Conservation (phyloP, 2,797 vertebrate species). For the Sebastes vulpes region DNA sequence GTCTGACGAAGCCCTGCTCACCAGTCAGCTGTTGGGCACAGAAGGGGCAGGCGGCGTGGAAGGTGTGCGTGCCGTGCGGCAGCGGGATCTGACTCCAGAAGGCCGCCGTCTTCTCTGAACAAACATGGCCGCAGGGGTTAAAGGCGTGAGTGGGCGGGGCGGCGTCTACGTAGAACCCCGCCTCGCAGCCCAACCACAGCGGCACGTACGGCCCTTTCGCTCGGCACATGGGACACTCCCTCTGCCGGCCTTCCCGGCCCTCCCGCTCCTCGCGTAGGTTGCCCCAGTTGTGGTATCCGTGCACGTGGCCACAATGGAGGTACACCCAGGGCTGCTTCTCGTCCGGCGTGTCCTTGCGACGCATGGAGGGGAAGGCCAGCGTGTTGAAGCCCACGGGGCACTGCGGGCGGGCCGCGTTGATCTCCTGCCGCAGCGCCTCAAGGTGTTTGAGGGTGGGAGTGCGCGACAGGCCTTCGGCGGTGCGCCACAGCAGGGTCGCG, state of each 20-base stretch:
- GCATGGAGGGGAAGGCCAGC: conserved; percentile 98
- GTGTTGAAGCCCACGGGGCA: conserved; percentile 99
- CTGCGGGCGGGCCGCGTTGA: conserved; percentile 96
- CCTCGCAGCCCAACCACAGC: conserved; percentile 97
- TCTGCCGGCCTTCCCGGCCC: conserved; percentile 89
- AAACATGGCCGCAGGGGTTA: conserved; percentile 96
- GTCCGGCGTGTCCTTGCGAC: conserved; percentile 95
- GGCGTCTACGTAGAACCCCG: conserved; percentile 96
- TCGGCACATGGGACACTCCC: conserved; percentile 98
- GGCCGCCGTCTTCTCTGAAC: conserved; percentile 96
- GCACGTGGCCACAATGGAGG: conserved; percentile 96
- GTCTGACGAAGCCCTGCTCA: conserved; percentile 95
- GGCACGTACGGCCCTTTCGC: conserved; percentile 96
- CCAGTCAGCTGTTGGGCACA: conserved; percentile 95
- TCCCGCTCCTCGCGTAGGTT: conserved; percentile 87
- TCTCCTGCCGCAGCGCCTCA: conserved; percentile 97
- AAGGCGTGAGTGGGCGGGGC: conserved; percentile 97
- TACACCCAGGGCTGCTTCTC: conserved; percentile 99
- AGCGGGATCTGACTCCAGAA: conserved; percentile 99
- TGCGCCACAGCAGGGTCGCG: conserved; percentile 97
- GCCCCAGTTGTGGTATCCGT: conserved; percentile 98
- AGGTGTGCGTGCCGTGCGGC: conserved; percentile 98
- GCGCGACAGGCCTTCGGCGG: conserved; percentile 94
- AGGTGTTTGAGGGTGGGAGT: conserved; percentile 97
- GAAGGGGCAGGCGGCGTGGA: conserved; percentile 97